These are phyloP conservation scores for Cyphomyrus discorhynchus DNA, from an alignment of 2,113 vertebrate species.

Conservation along the genomic window DNA sequence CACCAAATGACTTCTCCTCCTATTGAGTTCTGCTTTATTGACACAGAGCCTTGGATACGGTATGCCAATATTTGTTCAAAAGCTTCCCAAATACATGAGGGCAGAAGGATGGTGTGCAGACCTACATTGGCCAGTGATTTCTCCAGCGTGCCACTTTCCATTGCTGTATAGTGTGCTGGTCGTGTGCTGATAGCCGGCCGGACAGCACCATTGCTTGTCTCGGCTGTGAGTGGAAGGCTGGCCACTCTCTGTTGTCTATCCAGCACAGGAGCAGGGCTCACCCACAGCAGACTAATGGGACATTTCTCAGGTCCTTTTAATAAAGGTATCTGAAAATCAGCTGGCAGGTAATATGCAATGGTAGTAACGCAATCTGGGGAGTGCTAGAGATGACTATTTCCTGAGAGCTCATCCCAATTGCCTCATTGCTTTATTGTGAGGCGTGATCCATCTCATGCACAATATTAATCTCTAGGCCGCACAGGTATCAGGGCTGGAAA, in stretches of 20 bases:
- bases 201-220: neutral
- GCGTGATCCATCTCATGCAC: conserved; percentile 37
- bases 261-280: conserved; percentile 16
- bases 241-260: neutral
- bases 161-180: conserved; percentile 24
- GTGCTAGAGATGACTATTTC: conserved; percentile 22
- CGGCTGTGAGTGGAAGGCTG: neutral
- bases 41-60: conserved; percentile 51
- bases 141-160: conserved; percentile 26
- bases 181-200: conserved; percentile 22
- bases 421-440: conserved; percentile 28
- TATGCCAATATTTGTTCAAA: conserved; percentile 64
- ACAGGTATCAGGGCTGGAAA: conserved; percentile 31
- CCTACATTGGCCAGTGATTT: conserved; percentile 30
- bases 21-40: conserved; percentile 47
- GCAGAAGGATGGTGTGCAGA: conserved; percentile 26
- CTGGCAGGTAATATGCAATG: conserved; percentile 19
- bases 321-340: conserved; percentile 38
- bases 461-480: conserved; percentile 40
- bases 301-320: conserved; percentile 45
- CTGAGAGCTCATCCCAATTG: conserved; percentile 28
- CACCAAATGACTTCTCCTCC: conserved; percentile 41
- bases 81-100: conserved; percentile 58
- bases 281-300: neutral
- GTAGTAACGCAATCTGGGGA: conserved; percentile 36